Conservation (phyloP, 1,140 invertebrate species). For the Grapholita molesta region DNA sequence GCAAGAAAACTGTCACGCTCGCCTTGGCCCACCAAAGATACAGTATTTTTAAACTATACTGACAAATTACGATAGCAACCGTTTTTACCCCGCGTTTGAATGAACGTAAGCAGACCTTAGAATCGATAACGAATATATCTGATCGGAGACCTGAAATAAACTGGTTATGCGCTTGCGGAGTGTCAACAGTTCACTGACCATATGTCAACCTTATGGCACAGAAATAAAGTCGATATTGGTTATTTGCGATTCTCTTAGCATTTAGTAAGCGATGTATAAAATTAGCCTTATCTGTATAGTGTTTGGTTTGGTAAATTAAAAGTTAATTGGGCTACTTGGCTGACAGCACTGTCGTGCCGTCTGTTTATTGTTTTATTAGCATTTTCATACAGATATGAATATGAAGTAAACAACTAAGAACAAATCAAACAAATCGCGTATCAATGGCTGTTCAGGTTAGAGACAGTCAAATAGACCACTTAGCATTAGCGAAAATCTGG, state of each 20-base stretch:
- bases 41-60: background rate
- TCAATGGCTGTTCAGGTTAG: no score
- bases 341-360: background rate
- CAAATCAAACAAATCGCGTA: no score
- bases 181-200: no score
- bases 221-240: background rate
- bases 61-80: slow-evolving; percentile 10
- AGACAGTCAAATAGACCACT: no score
- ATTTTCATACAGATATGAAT: no score
- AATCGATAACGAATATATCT: background rate
- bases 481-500: no score
- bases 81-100: background rate
- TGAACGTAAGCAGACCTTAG: background rate
- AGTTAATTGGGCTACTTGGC: background rate
- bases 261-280: background rate
- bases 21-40: slow-evolving; percentile 2
- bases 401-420: no score
- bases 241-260: no score
- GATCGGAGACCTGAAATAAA: background rate
- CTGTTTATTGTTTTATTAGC: background rate
- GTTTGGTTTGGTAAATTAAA: background rate
- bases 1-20: slow-evolving; percentile 26
- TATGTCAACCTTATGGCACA: background rate
- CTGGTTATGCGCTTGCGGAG: background rate
- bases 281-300: background rate